Percentiles rank a stretch among this genome's conserved stretches.
These are phyloP conservation scores for Etheostoma cragini DNA, from an alignment of 2,113 vertebrate species.

Conservation along the genomic window DNA sequence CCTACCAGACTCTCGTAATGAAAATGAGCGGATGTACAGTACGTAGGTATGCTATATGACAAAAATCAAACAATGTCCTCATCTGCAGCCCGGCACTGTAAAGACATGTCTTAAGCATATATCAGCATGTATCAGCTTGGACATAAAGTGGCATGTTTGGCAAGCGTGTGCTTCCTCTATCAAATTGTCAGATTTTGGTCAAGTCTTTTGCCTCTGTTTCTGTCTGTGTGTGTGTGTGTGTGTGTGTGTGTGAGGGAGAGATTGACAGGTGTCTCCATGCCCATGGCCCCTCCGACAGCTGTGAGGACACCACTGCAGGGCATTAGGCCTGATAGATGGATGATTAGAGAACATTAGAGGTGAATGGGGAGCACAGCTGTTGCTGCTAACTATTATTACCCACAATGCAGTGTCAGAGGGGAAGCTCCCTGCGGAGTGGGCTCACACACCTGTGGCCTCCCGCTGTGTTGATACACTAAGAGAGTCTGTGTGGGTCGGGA, in stretches of 20 bases:
- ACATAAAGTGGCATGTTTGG: background rate
- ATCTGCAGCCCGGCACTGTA: too few relatives aligned
- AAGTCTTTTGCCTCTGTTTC: background rate
- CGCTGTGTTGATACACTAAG: conserved; percentile 55
- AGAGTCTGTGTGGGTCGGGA: conserved; percentile 44
- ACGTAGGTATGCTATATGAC: too few relatives aligned
- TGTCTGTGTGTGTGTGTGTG: conserved; percentile 13
- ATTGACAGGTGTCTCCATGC: conserved; percentile 82
- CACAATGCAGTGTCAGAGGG: conserved; percentile 76
- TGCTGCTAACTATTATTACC: conserved; percentile 83
- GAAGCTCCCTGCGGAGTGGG: conserved; percentile 52
- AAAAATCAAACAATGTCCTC: too few relatives aligned
- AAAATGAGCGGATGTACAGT: too few relatives aligned
- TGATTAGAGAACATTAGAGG: conserved; percentile 88
- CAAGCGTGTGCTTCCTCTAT: background rate
- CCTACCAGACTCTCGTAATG: too few relatives aligned
- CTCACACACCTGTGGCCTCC: conserved; percentile 85
- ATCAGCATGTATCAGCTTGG: background rate
- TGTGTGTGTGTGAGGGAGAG: conserved; percentile 48
- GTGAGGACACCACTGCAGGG: conserved; percentile 82
- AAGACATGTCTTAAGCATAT: background rate
- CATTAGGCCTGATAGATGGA: conserved; percentile 85
- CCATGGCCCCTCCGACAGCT: conserved; percentile 80
- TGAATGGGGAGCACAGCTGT: conserved; percentile 83
- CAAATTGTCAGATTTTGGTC: background rate